Percentiles rank a stretch among this genome's conserved stretches.
Conservation (phyloP, 2,113 vertebrate genomes). For the Entomyzon cyanotis region DNA sequence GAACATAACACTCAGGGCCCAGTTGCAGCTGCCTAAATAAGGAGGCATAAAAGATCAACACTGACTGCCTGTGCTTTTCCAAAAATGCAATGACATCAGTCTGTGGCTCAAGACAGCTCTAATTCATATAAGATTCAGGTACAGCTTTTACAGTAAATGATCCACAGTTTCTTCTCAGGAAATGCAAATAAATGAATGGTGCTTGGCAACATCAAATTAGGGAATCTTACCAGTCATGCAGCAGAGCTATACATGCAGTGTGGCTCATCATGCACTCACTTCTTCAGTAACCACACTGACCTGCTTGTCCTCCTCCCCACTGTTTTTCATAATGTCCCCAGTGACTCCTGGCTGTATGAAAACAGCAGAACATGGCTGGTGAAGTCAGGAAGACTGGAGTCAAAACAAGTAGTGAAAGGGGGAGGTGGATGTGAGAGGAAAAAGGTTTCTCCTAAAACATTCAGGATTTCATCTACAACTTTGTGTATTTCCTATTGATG, state of each 20-base stretch:
- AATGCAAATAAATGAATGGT: background rate
- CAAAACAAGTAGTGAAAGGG: background rate
- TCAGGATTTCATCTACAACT: background rate
- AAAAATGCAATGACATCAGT: background rate
- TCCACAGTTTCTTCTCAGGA: background rate
- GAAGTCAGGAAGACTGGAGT: slow-evolving; percentile 3
- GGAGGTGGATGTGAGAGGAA: background rate
- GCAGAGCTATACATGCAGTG: background rate
- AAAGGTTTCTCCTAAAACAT: background rate
- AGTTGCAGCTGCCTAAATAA: background rate
- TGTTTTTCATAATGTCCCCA: background rate
- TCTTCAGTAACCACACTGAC: background rate
- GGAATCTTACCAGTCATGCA: background rate
- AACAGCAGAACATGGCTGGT: background rate
- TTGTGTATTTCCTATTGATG: background rate
- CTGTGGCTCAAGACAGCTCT: background rate
- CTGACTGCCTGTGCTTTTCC: background rate
- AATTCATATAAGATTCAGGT: background rate
- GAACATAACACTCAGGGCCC: background rate
- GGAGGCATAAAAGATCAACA: background rate
- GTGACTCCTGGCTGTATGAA: background rate
- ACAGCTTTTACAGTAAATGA: background rate
- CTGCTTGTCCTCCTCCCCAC: background rate
- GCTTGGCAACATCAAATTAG: background rate
- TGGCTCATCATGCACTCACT: background rate